A percentile compares a stretch with the other conserved stretches of the same genome.
These are phyloP conservation scores for Hylaea fasciaria DNA, from an alignment of 2,888 invertebrate genomes.

Conservation along the genomic window DNA sequence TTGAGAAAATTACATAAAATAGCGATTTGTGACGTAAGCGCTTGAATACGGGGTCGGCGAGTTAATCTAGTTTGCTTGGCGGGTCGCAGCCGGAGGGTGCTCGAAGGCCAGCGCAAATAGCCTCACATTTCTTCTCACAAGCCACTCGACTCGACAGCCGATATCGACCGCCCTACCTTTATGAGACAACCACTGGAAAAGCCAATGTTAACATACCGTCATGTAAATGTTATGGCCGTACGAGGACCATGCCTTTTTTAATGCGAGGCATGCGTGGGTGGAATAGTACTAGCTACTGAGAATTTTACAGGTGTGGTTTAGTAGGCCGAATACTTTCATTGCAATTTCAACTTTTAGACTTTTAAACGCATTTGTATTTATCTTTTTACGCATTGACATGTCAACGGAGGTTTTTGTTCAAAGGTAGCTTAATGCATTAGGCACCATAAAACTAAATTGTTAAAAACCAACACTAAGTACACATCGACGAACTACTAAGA, in stretches of 20 bases:
- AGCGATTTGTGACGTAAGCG: constrained; percentile 55
- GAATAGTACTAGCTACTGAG: constrained; percentile 2
- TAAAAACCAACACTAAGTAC: no score
- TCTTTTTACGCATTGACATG: no score
- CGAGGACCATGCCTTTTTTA: constrained; percentile 37
- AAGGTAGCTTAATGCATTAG: no score
- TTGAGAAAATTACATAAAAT: constrained; percentile 45
- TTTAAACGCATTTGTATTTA: neutral
- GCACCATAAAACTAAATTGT: no score
- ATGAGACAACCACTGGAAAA: constrained; percentile 63
- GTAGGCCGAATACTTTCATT: neutral
- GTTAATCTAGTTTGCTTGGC: constrained; percentile 74
- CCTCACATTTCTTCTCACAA: constrained; percentile 73
- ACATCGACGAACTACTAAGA: no score
- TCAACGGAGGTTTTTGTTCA: no score
- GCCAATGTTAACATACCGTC: constrained; percentile 47
- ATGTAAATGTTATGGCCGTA: constrained; percentile 40
- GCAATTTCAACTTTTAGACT: neutral
- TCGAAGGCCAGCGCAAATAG: constrained; percentile 72
- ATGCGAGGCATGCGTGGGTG: constrained; percentile 17
- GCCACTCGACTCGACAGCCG: constrained; percentile 70
- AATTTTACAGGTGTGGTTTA: constrained; percentile 3
- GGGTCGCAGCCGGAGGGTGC: constrained; percentile 60
- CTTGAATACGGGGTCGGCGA: constrained; percentile 59
- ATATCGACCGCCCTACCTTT: constrained; percentile 70